Base-by-base conservation (phyloP, 2,888 invertebrate species). In the Podabrus alpinus region DNA sequence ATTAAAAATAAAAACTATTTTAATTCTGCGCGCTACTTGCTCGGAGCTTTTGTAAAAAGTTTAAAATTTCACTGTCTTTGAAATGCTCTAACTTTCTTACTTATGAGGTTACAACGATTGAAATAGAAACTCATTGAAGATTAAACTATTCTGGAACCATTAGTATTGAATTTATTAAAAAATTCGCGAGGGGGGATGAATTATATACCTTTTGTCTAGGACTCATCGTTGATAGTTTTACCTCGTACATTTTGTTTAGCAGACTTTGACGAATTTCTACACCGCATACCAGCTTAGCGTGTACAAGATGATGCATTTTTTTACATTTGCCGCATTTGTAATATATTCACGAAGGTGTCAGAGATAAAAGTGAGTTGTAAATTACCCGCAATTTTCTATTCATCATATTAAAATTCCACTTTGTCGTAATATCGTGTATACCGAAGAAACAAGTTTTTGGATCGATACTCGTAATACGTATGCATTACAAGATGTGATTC, bases 321-420 rank as follows among this genome's bases (percentile, higher is more conserved):
- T 68, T 71, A 69, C 60, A 69, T 69, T 21, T 72, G 69, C 69
- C 59, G 59, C 67, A 72, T 73, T 76, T 71, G 71, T 71, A 73
- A 66, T 61, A 70, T 68, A 59, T 75, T 67, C 61, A 71, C 64
- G 66, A 70, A 68, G 15, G 16, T 75, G 72, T 75, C 72, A 70
- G 62, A 73, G 73, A 75, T 75, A 75, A 70, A 59, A 67, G 69
- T 72, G 75, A 75, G 66, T 69, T 66, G 69, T 73, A 76, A 76
- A 76, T 76, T 76, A 73, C 76, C 76, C 21, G 71, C 70, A 73
- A 76, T 76, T 76, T 73, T 69, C 60, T 64, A 69, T 17, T 70
- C 68, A 61, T 70, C 73, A 69, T 69, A 29, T 29, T 29, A 29
- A 29, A 29, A 29, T 29, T 29, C 29, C 29, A 29, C 13, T 13